Base-by-base conservation (phyloP, 2,888 invertebrate genomes). In the Drosophila anomelani region DNA sequence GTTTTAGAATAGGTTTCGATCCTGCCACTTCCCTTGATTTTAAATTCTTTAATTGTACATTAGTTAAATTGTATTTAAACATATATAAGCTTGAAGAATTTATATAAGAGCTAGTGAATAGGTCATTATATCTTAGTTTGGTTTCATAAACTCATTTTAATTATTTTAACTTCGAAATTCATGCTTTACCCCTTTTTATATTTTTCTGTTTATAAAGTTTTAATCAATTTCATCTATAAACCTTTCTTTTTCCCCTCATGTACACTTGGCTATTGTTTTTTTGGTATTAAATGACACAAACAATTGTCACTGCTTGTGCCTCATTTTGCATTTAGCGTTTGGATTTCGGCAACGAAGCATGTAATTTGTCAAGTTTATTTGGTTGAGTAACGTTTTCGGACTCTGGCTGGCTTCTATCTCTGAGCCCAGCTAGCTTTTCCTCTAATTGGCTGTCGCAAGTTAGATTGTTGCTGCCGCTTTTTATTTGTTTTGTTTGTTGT, bases 301-400 rank as follows among this genome's bases (percentile, higher is more conserved):
- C 62, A 63, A 67, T 72, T 53, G 71, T 53, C 54, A 49, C n/a
- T 15, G 70, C 56, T 26, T 60, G 36, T 68, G 64, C 51, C 75
- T 63, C 44, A 69, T 66, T 78, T 78, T 53, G 62, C 61, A 54
- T 62, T 64, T 58, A 70, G 15, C 26, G 56, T 43, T 57, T 58
- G 47, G 38, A 44, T 39, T 70, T 20, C n/a, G 49, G 60, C 66
- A 81, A 70, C 85, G 80, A 74, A 84, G 84, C 85, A 75, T 85
- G 61, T 81, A 88, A 85, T 86, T 80, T 86, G 89, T 88, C 80
- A 77, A 78, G 84, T 85, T 84, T 84, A 84, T 84, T 85, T 88
- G 84, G 88, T 84, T 80, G 84, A 88, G 84, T 75, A 74, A 73
- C 74, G 66, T 38, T 80, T 73, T 67, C 43, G 61, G 61, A 41